Evolutionary conservation across 2,797 vertebrate species (phyloP).

Genomic region (Lycodopsis pacificus): DNA sequence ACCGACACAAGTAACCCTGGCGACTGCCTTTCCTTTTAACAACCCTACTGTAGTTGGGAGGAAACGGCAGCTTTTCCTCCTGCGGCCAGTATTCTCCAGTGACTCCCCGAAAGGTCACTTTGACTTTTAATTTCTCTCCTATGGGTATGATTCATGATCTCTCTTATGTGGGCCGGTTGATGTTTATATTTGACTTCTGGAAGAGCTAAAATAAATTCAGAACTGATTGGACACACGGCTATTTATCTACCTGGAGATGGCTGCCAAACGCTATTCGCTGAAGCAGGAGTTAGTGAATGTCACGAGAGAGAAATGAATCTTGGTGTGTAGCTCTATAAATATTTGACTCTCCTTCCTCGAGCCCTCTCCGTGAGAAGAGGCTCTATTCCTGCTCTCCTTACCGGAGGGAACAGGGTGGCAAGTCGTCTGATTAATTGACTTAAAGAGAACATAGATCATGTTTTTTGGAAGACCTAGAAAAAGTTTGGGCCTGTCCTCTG

Average conservation of each 20-base stretch:
- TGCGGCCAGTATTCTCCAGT: slow-evolving; percentile 57
- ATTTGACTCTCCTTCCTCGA: slow-evolving; percentile 78
- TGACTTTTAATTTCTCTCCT: slow-evolving; percentile 71
- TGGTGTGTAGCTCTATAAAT: slow-evolving; percentile 81
- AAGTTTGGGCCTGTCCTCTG: slow-evolving; percentile 77
- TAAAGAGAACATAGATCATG: slow-evolving; percentile 82
- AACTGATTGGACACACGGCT: slow-evolving; percentile 59
- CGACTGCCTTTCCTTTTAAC: slow-evolving; percentile 61
- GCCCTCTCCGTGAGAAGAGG: slow-evolving; percentile 69
- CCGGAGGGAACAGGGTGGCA: slow-evolving; percentile 82
- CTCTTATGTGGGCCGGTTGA: slow-evolving; percentile 56
- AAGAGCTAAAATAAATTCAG: slow-evolving; percentile 69
- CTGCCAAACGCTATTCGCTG: slow-evolving; percentile 70
- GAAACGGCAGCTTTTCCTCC: slow-evolving; percentile 61
- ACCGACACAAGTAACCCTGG: slow-evolving; percentile 70
- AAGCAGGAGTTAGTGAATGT: slow-evolving; percentile 74
- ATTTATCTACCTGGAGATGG: slow-evolving; percentile 69
- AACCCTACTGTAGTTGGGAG: slow-evolving; percentile 67
- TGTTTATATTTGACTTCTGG: slow-evolving; percentile 72
- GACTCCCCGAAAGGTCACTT: slow-evolving; percentile 72
- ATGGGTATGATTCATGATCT: slow-evolving; percentile 65
- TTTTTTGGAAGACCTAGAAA: slow-evolving; percentile 83
- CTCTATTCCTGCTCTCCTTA: slow-evolving; percentile 77
- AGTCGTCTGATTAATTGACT: slow-evolving; percentile 83
- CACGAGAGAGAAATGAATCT: slow-evolving; percentile 78